Base-by-base conservation (phyloP, 2,888 invertebrate genomes). In the Alviniconcha strummeri region DNA sequence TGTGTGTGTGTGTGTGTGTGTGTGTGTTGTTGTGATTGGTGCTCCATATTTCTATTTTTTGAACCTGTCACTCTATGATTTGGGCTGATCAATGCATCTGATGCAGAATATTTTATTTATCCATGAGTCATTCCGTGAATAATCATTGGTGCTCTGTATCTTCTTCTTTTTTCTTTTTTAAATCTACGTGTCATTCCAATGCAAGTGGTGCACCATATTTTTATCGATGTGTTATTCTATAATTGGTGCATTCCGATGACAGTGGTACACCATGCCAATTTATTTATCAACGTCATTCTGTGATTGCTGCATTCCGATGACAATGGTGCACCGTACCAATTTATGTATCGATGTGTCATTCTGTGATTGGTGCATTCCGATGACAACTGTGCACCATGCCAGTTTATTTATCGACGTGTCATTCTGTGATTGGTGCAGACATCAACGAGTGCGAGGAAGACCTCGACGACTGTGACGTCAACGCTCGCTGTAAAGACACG, bases 401-500 rank as follows among this genome's bases (percentile, higher is more conserved):
- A 36, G 36, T 36, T 36, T 19, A 52, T 11, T n/a, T 57, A 11
- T 55, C 78, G 56, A 76, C 67, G 17, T 15, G n/a, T 69, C 17
- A 17, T 17, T 17, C 6, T 69, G 15, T 69, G 69, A n/a, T 54
- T 11, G n/a, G 6, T 93, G 95, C 96, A 91, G 98, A 98, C 93
- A 96, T 98, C 86, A 96, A 98, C 92, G 98, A 98, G 94, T 98
- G 98, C 92, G 95, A 95, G 1, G 95, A 95, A 76, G 91, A 90
- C 7, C 83, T 78, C 2, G 87, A 91, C 64, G 97, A 97, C 7
- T 98, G 98, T 93, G 96, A 97, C 64, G 90, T 95, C 4, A 97
- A 97, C 92, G 97, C 98, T 0, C 96, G 96, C 75, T 98, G 98
- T 92, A 96, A 98, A 87, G 98, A 98, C 92, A 97, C 97, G 0